A percentile compares a stretch with the other conserved stretches of the same genome.
Evolutionary conservation across 2,113 vertebrate species (phyloP).

Genomic region (Macrotus californicus): DNA sequence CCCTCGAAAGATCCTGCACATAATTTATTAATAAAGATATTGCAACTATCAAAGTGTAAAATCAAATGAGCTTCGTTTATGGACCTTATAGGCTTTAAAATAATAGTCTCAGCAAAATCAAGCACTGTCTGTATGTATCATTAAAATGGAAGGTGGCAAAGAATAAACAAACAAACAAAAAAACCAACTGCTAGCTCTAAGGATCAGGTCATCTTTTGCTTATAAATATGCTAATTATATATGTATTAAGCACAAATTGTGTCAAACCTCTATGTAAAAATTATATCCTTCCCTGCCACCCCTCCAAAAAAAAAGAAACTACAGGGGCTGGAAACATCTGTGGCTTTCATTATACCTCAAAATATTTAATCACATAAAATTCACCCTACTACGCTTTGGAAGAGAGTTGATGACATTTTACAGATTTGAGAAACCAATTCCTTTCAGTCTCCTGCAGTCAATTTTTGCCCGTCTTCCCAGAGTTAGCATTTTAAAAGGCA

Average conservation of each 20-base stretch:
- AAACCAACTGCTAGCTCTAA: not conserved
- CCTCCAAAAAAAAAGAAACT: not conserved
- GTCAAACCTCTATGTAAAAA: not conserved
- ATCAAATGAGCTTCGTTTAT: not conserved
- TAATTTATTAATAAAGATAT: not conserved
- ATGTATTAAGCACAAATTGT: not conserved
- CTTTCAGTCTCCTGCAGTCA: not conserved
- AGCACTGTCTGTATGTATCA: not conserved
- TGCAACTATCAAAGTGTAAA: not conserved
- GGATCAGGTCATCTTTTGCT: not conserved
- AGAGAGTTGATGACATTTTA: not conserved
- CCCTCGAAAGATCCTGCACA: not conserved
- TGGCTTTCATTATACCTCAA: not conserved
- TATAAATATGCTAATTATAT: not conserved
- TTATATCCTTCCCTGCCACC: not conserved
- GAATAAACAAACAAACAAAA: not conserved
- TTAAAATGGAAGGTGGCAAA: not conserved
- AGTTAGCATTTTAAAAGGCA: not conserved
- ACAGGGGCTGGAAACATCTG: not conserved
- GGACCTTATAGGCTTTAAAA: not conserved
- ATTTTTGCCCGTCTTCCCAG: not conserved
- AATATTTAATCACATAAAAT: constrained; percentile 3
- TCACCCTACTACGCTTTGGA: not conserved
- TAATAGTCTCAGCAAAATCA: not conserved
- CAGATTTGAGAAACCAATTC: not conserved